Base-by-base conservation (phyloP, 2,888 invertebrate species). In the Limulus polyphemus region DNA sequence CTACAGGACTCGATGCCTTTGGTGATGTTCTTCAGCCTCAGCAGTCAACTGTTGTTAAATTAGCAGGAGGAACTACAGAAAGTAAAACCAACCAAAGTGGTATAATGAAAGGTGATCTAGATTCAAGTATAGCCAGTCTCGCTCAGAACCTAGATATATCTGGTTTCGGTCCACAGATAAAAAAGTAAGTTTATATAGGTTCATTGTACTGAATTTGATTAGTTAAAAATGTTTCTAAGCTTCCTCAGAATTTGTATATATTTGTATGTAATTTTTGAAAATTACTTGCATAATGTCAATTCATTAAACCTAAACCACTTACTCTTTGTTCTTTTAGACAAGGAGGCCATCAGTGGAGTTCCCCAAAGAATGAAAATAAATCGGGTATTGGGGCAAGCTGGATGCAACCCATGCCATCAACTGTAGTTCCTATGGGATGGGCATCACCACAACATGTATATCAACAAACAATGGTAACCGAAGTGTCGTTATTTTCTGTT, bases 41-140 rank as follows among this genome's bases (percentile, higher is more conserved):
- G 49, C 61, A 73, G 67, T 69, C 64, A 59, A 54, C 32, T 32
- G 57, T 51, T 10, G 56, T 61, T 11, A 48, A 5, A 17, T 56
- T 62, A n/a, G 59, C 62, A 57, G 57, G 60, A 62, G 63, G 60
- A 10, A 57, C 60, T 50, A 16, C 59, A 51, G 59, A 57, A 50
- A 59, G 63, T 60, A 60, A 60, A 55, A 58, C 64, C 57, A 11
- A 4, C 32, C 16, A 57, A 58, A 32, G 32, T 32, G 63, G 60
- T 57, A 60, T 95, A 69, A 81, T 94, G 67, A 90, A 91, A 47
- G 91, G 92, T 61, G 95, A 95, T 78, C 81, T 97, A 76, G 94
- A 97, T 76, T 89, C 91, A 71, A 93, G 92, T 71, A 83, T 95
- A 65, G 93, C 93, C 67, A 88, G 88, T 69, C 81, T 97, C 72